Conservation (phyloP, 2,888 invertebrate species). For the Hydraecia micacea region DNA sequence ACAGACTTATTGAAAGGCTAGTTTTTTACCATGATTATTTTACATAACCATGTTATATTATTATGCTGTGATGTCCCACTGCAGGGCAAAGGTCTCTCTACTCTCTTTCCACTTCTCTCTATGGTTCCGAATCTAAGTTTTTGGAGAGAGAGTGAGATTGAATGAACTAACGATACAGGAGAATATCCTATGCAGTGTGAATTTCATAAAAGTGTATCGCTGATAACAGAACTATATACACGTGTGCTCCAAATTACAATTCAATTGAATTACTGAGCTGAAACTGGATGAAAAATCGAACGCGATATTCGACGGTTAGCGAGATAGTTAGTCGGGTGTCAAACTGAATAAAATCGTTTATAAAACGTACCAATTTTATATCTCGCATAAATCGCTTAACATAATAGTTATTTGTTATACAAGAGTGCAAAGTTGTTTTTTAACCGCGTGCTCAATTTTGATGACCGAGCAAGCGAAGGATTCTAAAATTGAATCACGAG, state of each 20-base stretch:
- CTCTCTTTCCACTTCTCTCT: too few species aligned
- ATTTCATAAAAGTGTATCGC: background rate
- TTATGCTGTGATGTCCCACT: too few species aligned
- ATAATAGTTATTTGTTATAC: too few species aligned
- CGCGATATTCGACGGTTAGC: constrained; percentile 1
- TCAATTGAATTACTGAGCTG: constrained; percentile 37
- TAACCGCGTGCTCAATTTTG: too few species aligned
- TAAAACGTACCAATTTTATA: constrained; percentile 1
- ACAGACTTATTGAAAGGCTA: too few species aligned
- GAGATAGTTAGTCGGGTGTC: background rate
- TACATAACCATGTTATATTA: too few species aligned
- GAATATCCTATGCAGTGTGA: too few species aligned
- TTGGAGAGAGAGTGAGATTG: background rate
- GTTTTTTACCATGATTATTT: too few species aligned
- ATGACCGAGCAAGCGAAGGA: too few species aligned
- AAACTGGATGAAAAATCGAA: constrained; percentile 22
- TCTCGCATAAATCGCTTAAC: constrained; percentile 5
- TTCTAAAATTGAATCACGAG: too few species aligned
- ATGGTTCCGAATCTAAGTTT: background rate
- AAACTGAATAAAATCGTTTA: constrained; percentile 35
- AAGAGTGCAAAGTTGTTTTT: too few species aligned
- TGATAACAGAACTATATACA: background rate
- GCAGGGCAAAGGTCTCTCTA: too few species aligned
- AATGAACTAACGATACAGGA: background rate
- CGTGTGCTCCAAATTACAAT: constrained; percentile 14